phyloP scores from a whole-genome alignment of 1,140 invertebrate species.

The Heliconius himera region DNA sequence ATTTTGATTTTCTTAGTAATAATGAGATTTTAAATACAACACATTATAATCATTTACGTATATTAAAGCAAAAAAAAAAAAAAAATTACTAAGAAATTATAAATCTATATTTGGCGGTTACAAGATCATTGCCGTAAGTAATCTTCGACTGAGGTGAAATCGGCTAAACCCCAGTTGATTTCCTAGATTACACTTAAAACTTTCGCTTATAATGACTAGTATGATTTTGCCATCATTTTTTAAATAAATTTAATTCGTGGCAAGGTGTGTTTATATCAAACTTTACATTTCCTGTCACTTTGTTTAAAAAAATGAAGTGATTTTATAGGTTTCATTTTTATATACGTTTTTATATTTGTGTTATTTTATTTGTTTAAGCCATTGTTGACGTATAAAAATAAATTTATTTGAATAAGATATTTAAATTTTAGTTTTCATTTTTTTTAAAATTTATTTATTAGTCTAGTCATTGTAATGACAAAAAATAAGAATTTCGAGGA shows the following conservation, averaged over 20 bases:
- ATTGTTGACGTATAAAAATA: no score
- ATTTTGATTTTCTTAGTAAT: no score
- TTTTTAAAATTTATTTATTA: no score
- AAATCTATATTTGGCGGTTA: not conserved
- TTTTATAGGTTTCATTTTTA: not conserved
- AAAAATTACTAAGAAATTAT: not conserved
- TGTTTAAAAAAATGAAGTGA: not conserved
- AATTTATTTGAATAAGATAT: no score
- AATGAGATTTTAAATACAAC: not conserved
- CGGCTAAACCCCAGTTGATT: not conserved
- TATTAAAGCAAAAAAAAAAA: not conserved
- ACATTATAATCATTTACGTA: not conserved
- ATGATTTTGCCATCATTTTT: not conserved
- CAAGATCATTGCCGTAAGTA: not conserved
- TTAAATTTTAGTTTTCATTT: no score
- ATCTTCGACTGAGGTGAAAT: not conserved
- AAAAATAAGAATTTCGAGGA: no score
- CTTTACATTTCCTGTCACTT: no score
- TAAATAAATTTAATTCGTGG: not conserved
- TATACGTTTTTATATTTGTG: not conserved
- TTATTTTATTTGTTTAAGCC: no score
- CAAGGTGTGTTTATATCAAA: not conserved
- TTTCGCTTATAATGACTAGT: constrained; percentile 12
- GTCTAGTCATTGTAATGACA: no score
- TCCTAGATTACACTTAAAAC: constrained; percentile 8